These are phyloP conservation scores for Neelides folsomi DNA, from an alignment of 2,888 invertebrate genomes.

Conservation along the genomic window DNA sequence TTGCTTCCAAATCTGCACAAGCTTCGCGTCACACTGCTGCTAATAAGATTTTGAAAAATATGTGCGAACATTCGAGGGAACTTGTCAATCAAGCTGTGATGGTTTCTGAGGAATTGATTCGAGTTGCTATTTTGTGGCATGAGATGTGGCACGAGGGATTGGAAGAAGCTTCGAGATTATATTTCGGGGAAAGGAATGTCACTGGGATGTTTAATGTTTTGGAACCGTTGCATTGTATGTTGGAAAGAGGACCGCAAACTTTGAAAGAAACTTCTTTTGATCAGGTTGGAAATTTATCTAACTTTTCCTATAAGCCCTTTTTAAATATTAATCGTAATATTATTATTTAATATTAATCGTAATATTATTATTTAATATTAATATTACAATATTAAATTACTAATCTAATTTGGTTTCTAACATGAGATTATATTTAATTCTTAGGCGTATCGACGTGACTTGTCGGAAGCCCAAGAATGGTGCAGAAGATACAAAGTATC, in stretches of 20 bases:
- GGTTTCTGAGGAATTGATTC: constrained; percentile 89
- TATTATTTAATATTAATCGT: too few relatives aligned
- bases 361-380: too few relatives aligned
- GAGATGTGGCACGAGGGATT: constrained; percentile 98
- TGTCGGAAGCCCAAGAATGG: constrained; percentile 90
- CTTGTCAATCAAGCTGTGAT: constrained; percentile 90
- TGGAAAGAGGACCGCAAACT: constrained; percentile 88
- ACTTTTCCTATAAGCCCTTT: too few relatives aligned
- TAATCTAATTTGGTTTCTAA: background rate
- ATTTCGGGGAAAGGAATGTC: constrained; percentile 91
- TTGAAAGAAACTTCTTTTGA: constrained; percentile 93
- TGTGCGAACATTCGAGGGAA: constrained; percentile 84
- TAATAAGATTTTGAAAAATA: constrained; percentile 81
- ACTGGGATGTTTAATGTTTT: constrained; percentile 92
- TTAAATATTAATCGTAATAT: too few relatives aligned
- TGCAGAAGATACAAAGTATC: constrained; percentile 77
- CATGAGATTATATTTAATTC: constrained; percentile 13
- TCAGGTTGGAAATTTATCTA: constrained; percentile 45
- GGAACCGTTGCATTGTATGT: constrained; percentile 84
- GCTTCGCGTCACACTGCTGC: constrained; percentile 74
- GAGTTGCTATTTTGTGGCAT: constrained; percentile 98
- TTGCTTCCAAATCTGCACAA: constrained; percentile 88
- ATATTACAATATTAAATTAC: too few relatives aligned
- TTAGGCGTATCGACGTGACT: constrained; percentile 79
- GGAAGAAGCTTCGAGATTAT: constrained; percentile 53